phyloP scores from a whole-genome alignment of 1,140 invertebrate genomes.

The Apis dorsata region DNA sequence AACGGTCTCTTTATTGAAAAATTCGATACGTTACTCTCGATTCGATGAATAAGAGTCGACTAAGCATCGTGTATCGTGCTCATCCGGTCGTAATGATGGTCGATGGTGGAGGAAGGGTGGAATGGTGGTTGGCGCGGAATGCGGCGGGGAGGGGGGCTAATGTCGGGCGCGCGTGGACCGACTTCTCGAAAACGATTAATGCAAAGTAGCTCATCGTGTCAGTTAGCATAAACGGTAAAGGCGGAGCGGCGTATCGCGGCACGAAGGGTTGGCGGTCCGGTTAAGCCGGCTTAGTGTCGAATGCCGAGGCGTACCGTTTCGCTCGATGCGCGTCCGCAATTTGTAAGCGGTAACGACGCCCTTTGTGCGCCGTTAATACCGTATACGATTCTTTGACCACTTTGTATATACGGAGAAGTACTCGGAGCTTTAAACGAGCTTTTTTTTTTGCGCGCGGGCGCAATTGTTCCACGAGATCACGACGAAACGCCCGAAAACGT shows the following conservation, averaged over 20 bases:
- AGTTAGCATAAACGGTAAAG: conserved; percentile 57
- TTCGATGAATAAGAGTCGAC: no score
- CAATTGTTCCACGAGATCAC: conserved; percentile 9
- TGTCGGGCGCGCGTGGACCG: not conserved
- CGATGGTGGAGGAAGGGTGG: no score
- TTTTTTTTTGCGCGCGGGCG: conserved; percentile 31
- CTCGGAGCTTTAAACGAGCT: conserved; percentile 32
- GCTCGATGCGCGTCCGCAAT: conserved; percentile 45
- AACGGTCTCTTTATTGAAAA: no score
- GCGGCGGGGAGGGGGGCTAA: not conserved
- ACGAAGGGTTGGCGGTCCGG: conserved; percentile 10
- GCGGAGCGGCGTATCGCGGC: conserved; percentile 45
- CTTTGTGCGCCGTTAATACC: conserved; percentile 51
- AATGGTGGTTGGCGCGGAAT: not conserved
- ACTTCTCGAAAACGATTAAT: conserved; percentile 62
- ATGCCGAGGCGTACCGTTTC: conserved; percentile 35
- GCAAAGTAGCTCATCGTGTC: conserved; percentile 62
- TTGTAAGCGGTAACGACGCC: conserved; percentile 56
- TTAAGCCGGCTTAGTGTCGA: conserved; percentile 64
- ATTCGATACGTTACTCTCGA: no score
- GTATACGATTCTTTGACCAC: conserved; percentile 55
- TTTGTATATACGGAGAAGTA: not conserved
- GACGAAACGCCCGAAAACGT: not conserved
- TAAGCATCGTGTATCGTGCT: no score
- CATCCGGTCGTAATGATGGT: no score